Evolutionary conservation across 2,113 vertebrate species (phyloP).

Genomic region (Charadrius vociferus): DNA sequence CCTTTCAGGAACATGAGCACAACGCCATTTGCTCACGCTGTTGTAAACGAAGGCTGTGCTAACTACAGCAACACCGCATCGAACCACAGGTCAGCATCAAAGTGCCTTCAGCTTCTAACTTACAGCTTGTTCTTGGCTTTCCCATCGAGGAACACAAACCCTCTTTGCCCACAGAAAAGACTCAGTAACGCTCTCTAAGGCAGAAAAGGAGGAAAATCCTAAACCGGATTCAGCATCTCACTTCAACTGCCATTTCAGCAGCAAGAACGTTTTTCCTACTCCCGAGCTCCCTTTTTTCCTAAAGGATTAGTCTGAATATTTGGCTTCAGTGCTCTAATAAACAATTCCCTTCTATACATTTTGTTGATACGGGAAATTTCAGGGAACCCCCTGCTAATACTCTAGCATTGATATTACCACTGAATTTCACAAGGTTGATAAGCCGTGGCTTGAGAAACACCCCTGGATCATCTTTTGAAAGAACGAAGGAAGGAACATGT

Average conservation of each 20-base stretch:
- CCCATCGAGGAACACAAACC: neutral
- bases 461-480: neutral
- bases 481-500: neutral
- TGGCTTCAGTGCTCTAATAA: neutral
- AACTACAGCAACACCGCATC: neutral
- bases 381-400: too few species aligned
- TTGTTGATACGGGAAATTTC: neutral
- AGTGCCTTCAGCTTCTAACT: neutral
- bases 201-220: neutral
- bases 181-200: neutral
- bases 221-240: neutral
- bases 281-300: neutral
- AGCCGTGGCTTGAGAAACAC: neutral
- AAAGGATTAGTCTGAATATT: neutral
- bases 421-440: neutral
- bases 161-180: neutral
- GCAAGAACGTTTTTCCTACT: neutral
- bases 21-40: rapidly evolving
- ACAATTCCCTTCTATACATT: neutral
- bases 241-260: neutral
- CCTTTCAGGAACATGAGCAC: neutral
- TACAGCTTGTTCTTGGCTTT: neutral
- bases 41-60: neutral
- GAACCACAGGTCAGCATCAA: neutral
- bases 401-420: neutral